Conservation (phyloP, 2,797 vertebrate species). For the Pipistrellus pipistrellus region DNA sequence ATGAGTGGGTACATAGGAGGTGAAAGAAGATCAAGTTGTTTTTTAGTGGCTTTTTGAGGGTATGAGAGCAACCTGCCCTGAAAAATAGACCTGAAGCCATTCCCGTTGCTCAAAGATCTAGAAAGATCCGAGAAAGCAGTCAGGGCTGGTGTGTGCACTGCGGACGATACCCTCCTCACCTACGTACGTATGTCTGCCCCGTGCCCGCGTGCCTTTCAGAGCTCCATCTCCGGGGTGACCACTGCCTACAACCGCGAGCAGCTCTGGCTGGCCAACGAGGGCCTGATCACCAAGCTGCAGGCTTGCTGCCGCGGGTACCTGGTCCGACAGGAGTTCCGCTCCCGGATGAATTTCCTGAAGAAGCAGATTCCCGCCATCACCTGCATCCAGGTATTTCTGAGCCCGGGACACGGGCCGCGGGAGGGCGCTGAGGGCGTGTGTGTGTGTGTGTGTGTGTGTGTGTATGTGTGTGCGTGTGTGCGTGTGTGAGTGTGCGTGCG, state of each 20-base stretch:
- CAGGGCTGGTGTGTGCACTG: too few species aligned
- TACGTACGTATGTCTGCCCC: accelerated
- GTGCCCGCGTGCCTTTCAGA: constrained; percentile 85
- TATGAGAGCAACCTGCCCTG: not conserved
- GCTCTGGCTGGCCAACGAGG: constrained; percentile 98
- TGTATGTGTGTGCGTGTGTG: not conserved
- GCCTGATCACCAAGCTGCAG: constrained; percentile 94
- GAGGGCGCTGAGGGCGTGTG: not conserved
- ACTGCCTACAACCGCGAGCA: constrained; percentile 97
- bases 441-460: not conserved
- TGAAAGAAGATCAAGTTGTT: not conserved
- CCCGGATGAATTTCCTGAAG: constrained; percentile 94
- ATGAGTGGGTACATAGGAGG: not conserved
- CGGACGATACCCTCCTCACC: not conserved
- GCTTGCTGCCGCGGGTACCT: constrained; percentile 96
- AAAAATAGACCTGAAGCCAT: not conserved
- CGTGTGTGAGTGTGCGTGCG: not conserved
- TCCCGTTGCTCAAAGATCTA: not conserved
- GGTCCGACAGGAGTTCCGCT: constrained; percentile 91
- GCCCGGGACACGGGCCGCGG: accelerated
- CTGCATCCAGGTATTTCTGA: constrained; percentile 93
- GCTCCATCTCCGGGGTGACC: constrained; percentile 96
- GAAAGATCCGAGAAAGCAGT: not conserved
- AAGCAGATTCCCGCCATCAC: constrained; percentile 95
- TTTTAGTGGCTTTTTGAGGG: too few species aligned